Evolutionary conservation across 1,140 invertebrate genomes (phyloP).

Genomic region (Prorops nasuta): DNA sequence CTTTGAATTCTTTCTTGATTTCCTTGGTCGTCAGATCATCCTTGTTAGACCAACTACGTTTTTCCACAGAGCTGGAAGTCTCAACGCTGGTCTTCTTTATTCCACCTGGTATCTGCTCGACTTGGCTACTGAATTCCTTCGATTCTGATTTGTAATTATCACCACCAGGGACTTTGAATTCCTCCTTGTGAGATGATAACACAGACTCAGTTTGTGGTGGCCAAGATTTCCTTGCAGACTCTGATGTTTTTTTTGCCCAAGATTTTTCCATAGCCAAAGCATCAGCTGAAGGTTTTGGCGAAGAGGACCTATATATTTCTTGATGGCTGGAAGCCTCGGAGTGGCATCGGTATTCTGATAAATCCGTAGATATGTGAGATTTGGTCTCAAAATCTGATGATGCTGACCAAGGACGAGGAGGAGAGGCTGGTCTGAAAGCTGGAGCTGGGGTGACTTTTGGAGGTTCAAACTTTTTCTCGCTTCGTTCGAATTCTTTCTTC

Average conservation of each 20-base stretch:
- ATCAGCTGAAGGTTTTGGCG: conserved; percentile 60
- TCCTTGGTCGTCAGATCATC: conserved; percentile 38
- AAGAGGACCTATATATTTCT: conserved; percentile 25
- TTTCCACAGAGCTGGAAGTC: conserved; percentile 44
- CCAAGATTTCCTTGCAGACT: conserved; percentile 57
- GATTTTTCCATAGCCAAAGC: conserved; percentile 64
- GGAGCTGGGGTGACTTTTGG: conserved; percentile 7
- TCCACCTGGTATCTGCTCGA: conserved; percentile 40
- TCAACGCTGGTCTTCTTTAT: conserved; percentile 41
- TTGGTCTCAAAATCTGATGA: conserved; percentile 41
- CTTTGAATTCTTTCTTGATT: conserved; percentile 25
- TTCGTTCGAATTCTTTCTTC: conserved; percentile 21
- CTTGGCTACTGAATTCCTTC: conserved; percentile 38
- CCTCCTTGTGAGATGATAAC: conserved; percentile 31
- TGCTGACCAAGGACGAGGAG: conserved; percentile 25
- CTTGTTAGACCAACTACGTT: conserved; percentile 43
- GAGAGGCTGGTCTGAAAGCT: conserved; percentile 14
- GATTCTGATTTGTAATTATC: conserved; percentile 44
- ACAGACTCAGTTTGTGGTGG: conserved; percentile 41
- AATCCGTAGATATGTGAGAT: conserved; percentile 37
- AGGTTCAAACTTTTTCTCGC: conserved; percentile 17
- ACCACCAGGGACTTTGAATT: conserved; percentile 38
- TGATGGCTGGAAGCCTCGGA: conserved; percentile 36
- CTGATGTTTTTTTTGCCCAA: conserved; percentile 60
- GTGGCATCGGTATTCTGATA: conserved; percentile 38